These are phyloP conservation scores for Andrena hattorfiana DNA, from an alignment of 2,888 invertebrate species.

Conservation along the genomic window DNA sequence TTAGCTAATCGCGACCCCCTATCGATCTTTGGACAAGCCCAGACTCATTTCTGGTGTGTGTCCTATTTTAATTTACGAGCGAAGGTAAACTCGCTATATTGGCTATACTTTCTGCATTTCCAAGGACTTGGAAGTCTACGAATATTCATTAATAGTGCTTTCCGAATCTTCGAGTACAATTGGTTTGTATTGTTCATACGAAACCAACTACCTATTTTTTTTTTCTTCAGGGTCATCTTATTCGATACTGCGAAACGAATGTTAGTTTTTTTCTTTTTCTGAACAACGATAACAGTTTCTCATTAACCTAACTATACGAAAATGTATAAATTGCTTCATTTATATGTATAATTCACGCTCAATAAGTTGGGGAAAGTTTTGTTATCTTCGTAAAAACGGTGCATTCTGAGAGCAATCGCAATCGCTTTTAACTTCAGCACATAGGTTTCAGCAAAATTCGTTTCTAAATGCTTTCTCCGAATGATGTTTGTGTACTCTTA, in stretches of 20 bases:
- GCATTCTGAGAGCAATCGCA: constrained; percentile 28
- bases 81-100: constrained; percentile 56
- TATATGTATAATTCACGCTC: constrained; percentile 50
- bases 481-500: constrained; percentile 11
- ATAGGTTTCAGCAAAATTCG: constrained; percentile 7
- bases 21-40: constrained; percentile 70
- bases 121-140: constrained; percentile 57
- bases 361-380: constrained; percentile 51
- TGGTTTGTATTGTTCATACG: constrained; percentile 43
- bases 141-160: constrained; percentile 55
- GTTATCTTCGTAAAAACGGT: constrained; percentile 39
- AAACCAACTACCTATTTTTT: constrained; percentile 28
- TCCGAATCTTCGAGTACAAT: constrained; percentile 47
- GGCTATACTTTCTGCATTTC: constrained; percentile 53
- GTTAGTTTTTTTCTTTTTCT: constrained; percentile 32
- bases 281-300: constrained; percentile 54
- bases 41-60: constrained; percentile 57
- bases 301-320: constrained; percentile 54
- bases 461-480: constrained; percentile 19
- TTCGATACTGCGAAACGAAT: constrained; percentile 45
- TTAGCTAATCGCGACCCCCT: constrained; percentile 70
- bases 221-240: constrained; percentile 27
- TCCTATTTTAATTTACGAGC: constrained; percentile 63
- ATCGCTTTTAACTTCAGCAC: constrained; percentile 21
- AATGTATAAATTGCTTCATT: constrained; percentile 40